Base-by-base conservation (phyloP, 2,888 invertebrate species). In the Sphaerophoria rueppellii region DNA sequence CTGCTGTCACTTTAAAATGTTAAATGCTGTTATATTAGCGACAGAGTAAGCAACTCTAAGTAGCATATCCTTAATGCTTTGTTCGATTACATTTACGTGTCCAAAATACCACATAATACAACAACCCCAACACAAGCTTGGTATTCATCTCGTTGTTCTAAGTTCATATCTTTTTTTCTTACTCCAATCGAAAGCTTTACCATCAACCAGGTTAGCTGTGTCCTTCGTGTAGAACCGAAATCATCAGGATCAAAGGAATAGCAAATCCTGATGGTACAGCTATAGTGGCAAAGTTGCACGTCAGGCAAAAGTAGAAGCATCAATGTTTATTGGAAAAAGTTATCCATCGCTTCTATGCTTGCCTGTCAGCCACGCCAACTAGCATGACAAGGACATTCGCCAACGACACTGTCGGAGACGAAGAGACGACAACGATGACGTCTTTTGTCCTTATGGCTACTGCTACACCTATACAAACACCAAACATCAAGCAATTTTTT, bases 61-160 rank as follows among this genome's bases (percentile, higher is more conserved):
- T 60, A 82, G 70, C 77, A 82, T 82, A 69, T 72, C 72, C 72
- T 77, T 82, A 77, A 82, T 82, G 72, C 73, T 61, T 61, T 61
- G 69, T 78, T 78, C 67, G 69, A 73, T 73, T 73, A 73, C 82
- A 82, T 82, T 77, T 82, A 78, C 82, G 82, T 82, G 82, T 78
- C 57, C 82, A 50, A 78, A 82, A 82, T 82, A 73, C 82, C 82
- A 82, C 82, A 82, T 82, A 77, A 78, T 61, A 77, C 61, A 55
- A 55, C 24, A 60, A 24, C 24, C 14, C 48, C 67, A 60, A 55
- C 73, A 77, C 61, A 55, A 63, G 72, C 65, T 72, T 72, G 48
- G 11, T 50, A 11, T 52, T 52, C 24, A 24, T 24, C 24, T 24
- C 24, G 24, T 24, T 24, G 24, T 24, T 24, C 72, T 63, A 24